These are phyloP conservation scores for Andrena minutula DNA, from an alignment of 2,888 invertebrate species.

Conservation along the genomic window DNA sequence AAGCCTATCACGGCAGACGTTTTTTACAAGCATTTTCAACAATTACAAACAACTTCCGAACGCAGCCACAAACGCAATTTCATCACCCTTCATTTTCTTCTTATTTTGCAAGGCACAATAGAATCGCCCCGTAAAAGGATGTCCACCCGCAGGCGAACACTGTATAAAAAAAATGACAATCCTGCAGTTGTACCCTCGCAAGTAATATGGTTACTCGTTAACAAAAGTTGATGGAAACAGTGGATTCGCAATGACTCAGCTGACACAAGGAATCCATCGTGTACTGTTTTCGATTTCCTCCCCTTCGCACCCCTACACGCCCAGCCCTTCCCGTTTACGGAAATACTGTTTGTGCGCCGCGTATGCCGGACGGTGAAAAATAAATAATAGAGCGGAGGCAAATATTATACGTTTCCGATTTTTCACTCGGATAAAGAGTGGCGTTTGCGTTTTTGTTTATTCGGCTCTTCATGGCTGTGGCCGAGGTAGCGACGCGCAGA, in stretches of 20 bases:
- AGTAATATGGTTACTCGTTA: neutral
- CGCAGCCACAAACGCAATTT: too few species aligned
- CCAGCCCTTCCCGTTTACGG: neutral
- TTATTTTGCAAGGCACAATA: too few species aligned
- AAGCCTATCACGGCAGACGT: too few species aligned
- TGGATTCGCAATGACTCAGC: neutral
- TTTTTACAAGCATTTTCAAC: too few species aligned
- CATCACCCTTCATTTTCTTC: too few species aligned
- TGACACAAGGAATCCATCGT: neutral
- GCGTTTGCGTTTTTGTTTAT: conserved; percentile 38
- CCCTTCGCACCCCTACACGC: too few species aligned
- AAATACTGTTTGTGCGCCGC: neutral
- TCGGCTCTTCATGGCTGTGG: conserved; percentile 35
- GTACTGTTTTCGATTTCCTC: neutral
- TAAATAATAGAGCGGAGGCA: conserved; percentile 52
- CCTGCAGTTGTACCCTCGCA: conserved; percentile 8
- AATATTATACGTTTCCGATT: conserved; percentile 55
- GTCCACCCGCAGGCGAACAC: too few species aligned
- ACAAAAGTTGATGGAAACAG: neutral
- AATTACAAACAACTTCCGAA: too few species aligned
- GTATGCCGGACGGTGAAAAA: conserved; percentile 8
- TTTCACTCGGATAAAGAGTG: conserved; percentile 42
- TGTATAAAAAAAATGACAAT: neutral
- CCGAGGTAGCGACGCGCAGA: neutral
- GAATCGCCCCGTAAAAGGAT: too few species aligned